Evolutionary conservation across 2,797 vertebrate genomes (phyloP).

Genomic region (Myripristis jacobus): DNA sequence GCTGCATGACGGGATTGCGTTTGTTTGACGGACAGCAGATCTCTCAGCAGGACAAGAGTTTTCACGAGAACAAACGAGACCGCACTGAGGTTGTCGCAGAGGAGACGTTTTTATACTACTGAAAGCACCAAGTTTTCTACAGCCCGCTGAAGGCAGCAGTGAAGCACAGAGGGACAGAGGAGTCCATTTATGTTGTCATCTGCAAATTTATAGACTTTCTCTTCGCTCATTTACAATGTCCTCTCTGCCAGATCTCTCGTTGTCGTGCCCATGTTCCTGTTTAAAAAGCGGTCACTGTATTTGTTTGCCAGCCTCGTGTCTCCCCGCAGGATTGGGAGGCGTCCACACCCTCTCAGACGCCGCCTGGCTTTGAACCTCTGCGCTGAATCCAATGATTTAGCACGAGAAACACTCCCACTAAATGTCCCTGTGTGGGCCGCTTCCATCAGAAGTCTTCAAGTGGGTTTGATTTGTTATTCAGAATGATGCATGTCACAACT

Average conservation of each 20-base stretch:
- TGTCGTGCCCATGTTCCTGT: conserved; percentile 42
- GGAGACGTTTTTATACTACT: conserved; percentile 55
- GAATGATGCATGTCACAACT: conserved; percentile 28
- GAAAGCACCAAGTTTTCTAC: conserved; percentile 47
- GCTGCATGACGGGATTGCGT: conserved; percentile 36
- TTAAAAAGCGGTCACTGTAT: conserved; percentile 40
- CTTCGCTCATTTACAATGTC: conserved; percentile 39
- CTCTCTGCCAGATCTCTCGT: conserved; percentile 48
- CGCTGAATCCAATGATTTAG: conserved; percentile 9
- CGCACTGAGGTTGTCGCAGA: too few relatives aligned
- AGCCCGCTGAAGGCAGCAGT: conserved; percentile 18
- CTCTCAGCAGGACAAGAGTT: neutral
- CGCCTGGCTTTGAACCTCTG: conserved; percentile 35
- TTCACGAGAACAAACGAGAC: neutral
- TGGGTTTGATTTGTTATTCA: conserved; percentile 9
- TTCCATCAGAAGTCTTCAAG: conserved; percentile 24
- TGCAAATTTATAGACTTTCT: conserved; percentile 36
- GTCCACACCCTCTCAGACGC: conserved; percentile 62
- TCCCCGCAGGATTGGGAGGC: conserved; percentile 42
- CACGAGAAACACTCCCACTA: neutral
- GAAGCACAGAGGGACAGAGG: conserved; percentile 32
- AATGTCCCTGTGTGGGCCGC: conserved; percentile 1
- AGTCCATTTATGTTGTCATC: conserved; percentile 15
- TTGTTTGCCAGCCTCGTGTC: conserved; percentile 56
- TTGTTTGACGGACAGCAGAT: conserved; percentile 4